Percentiles rank a stretch among this genome's conserved stretches.
These are phyloP conservation scores for Acanthosepion esculentum DNA, from an alignment of 2,888 invertebrate genomes.

Conservation along the genomic window DNA sequence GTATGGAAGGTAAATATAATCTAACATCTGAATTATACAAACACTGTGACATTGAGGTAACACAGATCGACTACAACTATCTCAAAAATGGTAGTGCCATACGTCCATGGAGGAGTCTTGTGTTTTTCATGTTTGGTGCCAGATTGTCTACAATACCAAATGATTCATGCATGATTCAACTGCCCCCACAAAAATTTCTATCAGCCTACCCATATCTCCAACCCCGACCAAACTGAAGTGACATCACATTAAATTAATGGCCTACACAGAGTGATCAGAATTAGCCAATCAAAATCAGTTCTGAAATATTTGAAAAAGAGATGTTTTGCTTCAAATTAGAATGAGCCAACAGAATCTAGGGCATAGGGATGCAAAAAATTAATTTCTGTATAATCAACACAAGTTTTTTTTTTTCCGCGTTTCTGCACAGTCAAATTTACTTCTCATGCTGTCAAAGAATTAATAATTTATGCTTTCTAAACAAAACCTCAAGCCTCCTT, in stretches of 20 bases:
- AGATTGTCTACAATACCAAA: not conserved
- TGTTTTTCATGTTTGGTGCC: not conserved
- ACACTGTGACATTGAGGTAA: not conserved
- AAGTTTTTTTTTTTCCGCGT: not conserved
- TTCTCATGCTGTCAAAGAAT: not conserved
- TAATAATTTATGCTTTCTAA: not conserved
- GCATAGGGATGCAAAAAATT: not conserved
- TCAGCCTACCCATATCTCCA: not conserved
- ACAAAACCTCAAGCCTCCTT: not conserved
- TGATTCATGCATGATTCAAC: slow-evolving; percentile 20
- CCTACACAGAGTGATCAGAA: not conserved
- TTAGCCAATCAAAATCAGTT: not conserved
- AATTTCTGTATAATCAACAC: not conserved
- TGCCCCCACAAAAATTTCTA: not conserved
- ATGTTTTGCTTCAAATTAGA: not conserved
- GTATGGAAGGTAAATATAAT: not conserved
- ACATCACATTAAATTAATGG: not conserved
- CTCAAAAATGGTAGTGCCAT: not conserved
- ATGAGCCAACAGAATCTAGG: not conserved
- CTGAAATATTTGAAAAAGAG: not conserved
- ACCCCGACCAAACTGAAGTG: not conserved
- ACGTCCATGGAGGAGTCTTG: not conserved
- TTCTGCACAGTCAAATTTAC: not conserved
- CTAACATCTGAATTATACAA: not conserved
- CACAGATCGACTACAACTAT: not conserved